phyloP scores from a whole-genome alignment of 37 sponge, comb jelly and placozoan genomes.

The Agelas oroides region DNA sequence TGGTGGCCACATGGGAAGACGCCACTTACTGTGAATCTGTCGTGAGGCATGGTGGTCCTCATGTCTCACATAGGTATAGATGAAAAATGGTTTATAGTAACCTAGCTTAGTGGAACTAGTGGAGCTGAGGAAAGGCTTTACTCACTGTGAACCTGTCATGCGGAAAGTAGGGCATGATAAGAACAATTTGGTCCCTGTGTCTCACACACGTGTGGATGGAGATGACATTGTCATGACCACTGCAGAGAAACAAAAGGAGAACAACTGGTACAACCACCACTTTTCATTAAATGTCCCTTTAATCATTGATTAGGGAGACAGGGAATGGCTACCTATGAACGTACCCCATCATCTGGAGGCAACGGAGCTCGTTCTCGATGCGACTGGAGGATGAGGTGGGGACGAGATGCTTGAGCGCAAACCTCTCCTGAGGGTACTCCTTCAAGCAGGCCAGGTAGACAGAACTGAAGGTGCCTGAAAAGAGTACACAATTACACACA shows the following conservation, averaged over 20 bases:
- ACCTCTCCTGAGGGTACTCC: slow-evolving; percentile 18
- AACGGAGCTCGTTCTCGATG: slow-evolving; percentile 91
- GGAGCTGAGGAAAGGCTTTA: too few relatives aligned
- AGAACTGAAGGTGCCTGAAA: slow-evolving; percentile 90
- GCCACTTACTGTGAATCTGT: too few relatives aligned
- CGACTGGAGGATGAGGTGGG: slow-evolving; percentile 86
- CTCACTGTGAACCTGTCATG: slow-evolving; percentile 85
- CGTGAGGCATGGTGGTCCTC: slow-evolving; percentile 73
- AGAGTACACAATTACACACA: too few relatives aligned
- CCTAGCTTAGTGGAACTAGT: too few relatives aligned
- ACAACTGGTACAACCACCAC: too few relatives aligned
- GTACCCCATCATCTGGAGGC: slow-evolving; percentile 81
- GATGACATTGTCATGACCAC: slow-evolving; percentile 82
- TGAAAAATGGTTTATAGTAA: too few relatives aligned
- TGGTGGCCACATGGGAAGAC: too few relatives aligned
- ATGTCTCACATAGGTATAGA: slow-evolving; percentile 73
- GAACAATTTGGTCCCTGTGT: slow-evolving; percentile 81
- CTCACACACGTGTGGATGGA: slow-evolving; percentile 73
- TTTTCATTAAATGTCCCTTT: neutral
- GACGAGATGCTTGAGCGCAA: slow-evolving; percentile 94
- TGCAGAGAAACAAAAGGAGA: neutral
- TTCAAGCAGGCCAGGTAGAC: slow-evolving; percentile 82
- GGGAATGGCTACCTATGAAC: neutral
- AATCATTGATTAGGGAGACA: too few relatives aligned
- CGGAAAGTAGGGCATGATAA: slow-evolving; percentile 91